phyloP scores from a whole-genome alignment of 2,888 invertebrate species.

The Petrolisthes manimaculis region DNA sequence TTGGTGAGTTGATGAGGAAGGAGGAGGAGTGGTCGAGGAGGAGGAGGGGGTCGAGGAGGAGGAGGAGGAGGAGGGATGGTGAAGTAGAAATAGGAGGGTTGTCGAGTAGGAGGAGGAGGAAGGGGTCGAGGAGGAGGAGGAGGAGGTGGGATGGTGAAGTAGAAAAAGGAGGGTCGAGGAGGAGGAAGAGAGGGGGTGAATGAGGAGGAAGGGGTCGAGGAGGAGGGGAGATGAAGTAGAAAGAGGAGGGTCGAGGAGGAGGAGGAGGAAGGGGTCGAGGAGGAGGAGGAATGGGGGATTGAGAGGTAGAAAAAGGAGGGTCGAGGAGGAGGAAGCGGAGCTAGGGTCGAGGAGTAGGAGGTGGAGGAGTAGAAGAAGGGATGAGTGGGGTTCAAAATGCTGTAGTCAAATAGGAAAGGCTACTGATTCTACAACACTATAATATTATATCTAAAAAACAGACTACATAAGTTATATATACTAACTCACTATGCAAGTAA shows the following conservation, averaged over 20 bases:
- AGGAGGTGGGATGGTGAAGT: no score
- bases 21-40: background rate
- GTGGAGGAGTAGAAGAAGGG: background rate
- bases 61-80: background rate
- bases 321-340: background rate
- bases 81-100: background rate
- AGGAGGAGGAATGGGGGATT: background rate
- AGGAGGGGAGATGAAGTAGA: background rate
- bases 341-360: background rate
- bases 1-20: conserved; percentile 76
- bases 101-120: background rate
- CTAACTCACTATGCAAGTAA: no score
- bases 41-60: background rate
- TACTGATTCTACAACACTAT: no score
- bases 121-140: background rate
- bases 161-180: no score
- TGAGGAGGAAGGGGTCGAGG: no score
- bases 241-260: background rate
- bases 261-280: background rate
- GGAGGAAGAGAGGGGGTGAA: no score
- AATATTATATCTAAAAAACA: no score
- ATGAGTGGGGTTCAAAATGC: background rate
- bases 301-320: background rate
- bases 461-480: no score
- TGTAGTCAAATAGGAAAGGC: background rate